Evolutionary conservation across 2,113 vertebrate genomes (phyloP).

Genomic region (Paedocypris sp.): DNA sequence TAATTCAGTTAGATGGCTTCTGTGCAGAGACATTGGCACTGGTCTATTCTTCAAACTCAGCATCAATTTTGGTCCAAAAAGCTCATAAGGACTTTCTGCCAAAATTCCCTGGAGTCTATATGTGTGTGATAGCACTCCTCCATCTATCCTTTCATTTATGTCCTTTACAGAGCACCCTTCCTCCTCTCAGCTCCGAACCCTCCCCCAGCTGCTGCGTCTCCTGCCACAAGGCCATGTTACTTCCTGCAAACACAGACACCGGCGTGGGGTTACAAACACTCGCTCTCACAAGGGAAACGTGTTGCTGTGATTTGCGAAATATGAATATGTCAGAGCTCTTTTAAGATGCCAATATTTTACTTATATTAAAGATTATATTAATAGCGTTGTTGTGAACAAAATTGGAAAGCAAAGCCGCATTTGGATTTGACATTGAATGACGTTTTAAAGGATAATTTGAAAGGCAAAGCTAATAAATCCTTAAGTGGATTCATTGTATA

Average conservation of each 20-base stretch:
- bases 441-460: no score
- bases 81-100: no score
- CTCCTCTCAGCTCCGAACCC: neutral
- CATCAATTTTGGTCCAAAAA: neutral
- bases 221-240: slow-evolving; percentile 15
- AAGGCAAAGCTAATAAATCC: no score
- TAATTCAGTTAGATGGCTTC: neutral
- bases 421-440: no score
- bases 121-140: neutral
- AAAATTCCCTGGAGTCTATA: neutral
- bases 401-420: neutral
- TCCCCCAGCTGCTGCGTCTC: slow-evolving; percentile 7
- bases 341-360: no score
- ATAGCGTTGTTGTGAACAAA: no score
- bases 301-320: neutral
- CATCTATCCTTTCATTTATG: slow-evolving; percentile 3
- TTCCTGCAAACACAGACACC: slow-evolving; percentile 12
- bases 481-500: no score
- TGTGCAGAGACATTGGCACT: neutral
- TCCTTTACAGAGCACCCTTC: neutral
- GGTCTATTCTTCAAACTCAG: neutral
- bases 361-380: no score
- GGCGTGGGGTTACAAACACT: neutral
- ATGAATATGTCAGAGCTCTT: neutral
- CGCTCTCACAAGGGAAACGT: neutral